Conservation (phyloP, 1,140 invertebrate species). For the Platyscapa corneri region DNA sequence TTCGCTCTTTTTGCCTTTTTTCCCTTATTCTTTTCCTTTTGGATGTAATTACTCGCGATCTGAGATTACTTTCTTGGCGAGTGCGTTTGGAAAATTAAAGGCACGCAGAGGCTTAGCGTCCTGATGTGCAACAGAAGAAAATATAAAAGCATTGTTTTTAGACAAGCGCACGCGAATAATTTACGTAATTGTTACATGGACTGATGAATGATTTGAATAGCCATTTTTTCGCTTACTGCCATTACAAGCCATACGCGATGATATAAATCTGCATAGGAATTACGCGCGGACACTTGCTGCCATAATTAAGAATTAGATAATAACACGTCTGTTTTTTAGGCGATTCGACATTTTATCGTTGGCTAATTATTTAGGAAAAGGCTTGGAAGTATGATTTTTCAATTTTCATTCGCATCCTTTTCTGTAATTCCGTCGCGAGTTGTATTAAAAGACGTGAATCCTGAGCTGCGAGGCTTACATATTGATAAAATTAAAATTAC, state of each 20-base stretch:
- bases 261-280: background rate
- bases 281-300: background rate
- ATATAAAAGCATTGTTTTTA: conserved; percentile 35
- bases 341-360: too few species aligned
- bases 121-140: background rate
- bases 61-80: conserved; percentile 33
- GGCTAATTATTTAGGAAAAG: background rate
- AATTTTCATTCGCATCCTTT: too few species aligned
- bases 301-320: background rate
- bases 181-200: conserved; percentile 26
- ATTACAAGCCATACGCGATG: background rate
- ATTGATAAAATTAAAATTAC: too few species aligned
- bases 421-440: too few species aligned
- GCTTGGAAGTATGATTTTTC: background rate
- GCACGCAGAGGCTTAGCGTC: background rate
- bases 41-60: conserved; percentile 40
- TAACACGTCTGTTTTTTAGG: background rate
- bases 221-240: background rate
- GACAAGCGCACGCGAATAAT: conserved; percentile 24
- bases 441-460: too few species aligned
- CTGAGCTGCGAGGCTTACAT: too few species aligned
- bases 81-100: background rate
- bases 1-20: background rate
- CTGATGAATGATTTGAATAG: background rate
- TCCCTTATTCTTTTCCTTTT: conserved; percentile 7